Conservation (phyloP, 2,113 vertebrate species). For the Halichoeres trimaculatus region DNA sequence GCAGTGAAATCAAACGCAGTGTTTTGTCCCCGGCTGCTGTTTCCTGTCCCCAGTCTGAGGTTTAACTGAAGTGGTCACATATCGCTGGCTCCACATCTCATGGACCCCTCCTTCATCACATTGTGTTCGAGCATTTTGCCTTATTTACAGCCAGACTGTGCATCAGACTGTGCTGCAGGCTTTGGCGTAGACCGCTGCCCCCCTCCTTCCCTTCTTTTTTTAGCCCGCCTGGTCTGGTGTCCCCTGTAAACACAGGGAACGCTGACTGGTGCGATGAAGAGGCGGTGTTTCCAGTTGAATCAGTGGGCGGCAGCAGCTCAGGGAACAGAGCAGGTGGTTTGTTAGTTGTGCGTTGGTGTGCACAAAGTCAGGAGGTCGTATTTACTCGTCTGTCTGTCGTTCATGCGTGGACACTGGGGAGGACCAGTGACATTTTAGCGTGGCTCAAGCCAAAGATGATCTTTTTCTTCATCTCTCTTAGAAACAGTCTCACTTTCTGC, state of each 20-base stretch:
- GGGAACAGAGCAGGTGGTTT: slow-evolving; percentile 69
- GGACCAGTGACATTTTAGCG: slow-evolving; percentile 65
- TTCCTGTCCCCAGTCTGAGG: slow-evolving; percentile 10
- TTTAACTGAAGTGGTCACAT: slow-evolving; percentile 23
- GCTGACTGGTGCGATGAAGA: slow-evolving; percentile 26
- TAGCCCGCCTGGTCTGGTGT: slow-evolving; percentile 22
- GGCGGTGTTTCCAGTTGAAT: slow-evolving; percentile 22
- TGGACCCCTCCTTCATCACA: slow-evolving; percentile 45
- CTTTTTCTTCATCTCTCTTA: slow-evolving; percentile 43
- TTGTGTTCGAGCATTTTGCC: slow-evolving; percentile 66
- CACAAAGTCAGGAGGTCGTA: slow-evolving; percentile 44
- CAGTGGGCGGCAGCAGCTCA: slow-evolving; percentile 76
- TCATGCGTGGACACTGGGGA: slow-evolving; percentile 56
- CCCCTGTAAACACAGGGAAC: slow-evolving; percentile 18
- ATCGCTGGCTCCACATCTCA: slow-evolving; percentile 41
- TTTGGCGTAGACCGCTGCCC: slow-evolving; percentile 32
- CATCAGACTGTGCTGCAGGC: slow-evolving; percentile 54
- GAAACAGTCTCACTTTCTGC: slow-evolving; percentile 46
- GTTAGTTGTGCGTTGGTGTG: slow-evolving; percentile 20
- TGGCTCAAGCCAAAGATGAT: slow-evolving; percentile 85
- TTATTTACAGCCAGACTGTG: slow-evolving; percentile 74
- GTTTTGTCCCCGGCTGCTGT: slow-evolving; percentile 38
- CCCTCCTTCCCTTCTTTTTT: not conserved
- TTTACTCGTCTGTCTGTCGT: slow-evolving; percentile 53
- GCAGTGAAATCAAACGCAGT: slow-evolving; percentile 22